Base-by-base conservation (phyloP, 1,140 invertebrate species). In the Episyrphus balteatus region DNA sequence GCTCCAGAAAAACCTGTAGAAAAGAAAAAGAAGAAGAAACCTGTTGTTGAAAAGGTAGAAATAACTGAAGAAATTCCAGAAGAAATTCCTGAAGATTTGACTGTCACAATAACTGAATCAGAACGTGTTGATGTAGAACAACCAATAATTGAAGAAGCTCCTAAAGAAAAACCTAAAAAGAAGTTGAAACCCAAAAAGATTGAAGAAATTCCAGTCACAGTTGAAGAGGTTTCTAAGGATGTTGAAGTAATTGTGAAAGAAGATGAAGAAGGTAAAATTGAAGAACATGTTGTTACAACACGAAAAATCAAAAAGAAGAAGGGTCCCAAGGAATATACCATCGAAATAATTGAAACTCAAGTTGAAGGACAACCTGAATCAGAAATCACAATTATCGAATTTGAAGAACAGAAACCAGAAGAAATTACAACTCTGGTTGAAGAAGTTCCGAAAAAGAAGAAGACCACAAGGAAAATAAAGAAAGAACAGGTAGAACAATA, bases 401-500 rank as follows among this genome's bases (percentile, higher is more conserved):
- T 58, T 13, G 44, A 55, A 17, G 41, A 56, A 26, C 26, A 34
- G 14, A 46, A 55, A 30, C 37, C 31, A 31, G 44, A 50, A 19
- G 30, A 15, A 21, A 40, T 51, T 17, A 15, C 36, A 43, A 30
- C 9, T 34, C 5, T 14, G 34, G 15, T 41, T 11, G 51, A 45
- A 15, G 41, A 48, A 44, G 46, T 46, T 39, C 38, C 56, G 11
- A 54, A 57, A 31, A 57, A 55, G 26, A 11, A 43, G 11, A 59
- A 53, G 21, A 26, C 21, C 8, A 26, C 21, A 26, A 26, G 8
- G 49, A 56, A 60, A 47, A 14, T 62, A 1, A 59, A 54, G 8
- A 56, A 54, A 8, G 52, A 55, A 8, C 57, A 62, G 1, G 40
- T 61, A 1, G 50, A 62, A 3, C 54, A 37, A 9, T 61, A 57